phyloP scores from a whole-genome alignment of 2,797 vertebrate genomes.

The Pteronotus mesoamericanus region DNA sequence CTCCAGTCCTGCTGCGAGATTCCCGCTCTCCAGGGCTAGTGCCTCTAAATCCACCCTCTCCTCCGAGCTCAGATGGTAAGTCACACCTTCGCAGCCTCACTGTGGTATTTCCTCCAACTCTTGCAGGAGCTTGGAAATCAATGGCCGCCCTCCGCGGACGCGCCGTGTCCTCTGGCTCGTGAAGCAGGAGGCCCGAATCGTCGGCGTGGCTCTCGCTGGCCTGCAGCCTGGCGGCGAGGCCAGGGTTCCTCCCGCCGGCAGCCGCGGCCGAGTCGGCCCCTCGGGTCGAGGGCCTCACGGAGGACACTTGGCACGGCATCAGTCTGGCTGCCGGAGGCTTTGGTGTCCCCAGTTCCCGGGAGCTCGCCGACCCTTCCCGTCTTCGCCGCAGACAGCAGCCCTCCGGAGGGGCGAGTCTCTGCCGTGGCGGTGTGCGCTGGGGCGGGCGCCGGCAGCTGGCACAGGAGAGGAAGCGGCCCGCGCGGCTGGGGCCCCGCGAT shows the following conservation, averaged over 20 bases:
- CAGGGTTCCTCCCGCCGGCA: background rate
- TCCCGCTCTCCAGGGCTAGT: background rate
- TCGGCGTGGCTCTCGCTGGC: conserved; percentile 8
- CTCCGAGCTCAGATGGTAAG: background rate
- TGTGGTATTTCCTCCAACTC: background rate
- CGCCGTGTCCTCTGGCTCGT: background rate
- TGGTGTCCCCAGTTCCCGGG: background rate
- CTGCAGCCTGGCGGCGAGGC: background rate
- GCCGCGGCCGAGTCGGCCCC: background rate
- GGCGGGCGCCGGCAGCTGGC: background rate
- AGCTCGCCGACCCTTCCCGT: background rate
- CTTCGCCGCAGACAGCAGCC: background rate
- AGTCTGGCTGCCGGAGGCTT: background rate
- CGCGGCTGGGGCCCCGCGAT: too few relatives aligned
- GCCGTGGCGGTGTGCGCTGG: background rate
- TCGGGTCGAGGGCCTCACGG: background rate
- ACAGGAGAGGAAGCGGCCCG: background rate
- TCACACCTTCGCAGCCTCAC: background rate
- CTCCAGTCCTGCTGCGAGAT: background rate
- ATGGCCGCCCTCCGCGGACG: background rate
- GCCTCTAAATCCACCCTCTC: background rate
- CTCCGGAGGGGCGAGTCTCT: background rate
- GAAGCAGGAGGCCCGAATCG: conserved; percentile 1
- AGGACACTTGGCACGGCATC: background rate
- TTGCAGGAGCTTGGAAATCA: background rate